Base-by-base conservation (phyloP, 2,888 invertebrate species). In the Dorcus parallelipipedus region DNA sequence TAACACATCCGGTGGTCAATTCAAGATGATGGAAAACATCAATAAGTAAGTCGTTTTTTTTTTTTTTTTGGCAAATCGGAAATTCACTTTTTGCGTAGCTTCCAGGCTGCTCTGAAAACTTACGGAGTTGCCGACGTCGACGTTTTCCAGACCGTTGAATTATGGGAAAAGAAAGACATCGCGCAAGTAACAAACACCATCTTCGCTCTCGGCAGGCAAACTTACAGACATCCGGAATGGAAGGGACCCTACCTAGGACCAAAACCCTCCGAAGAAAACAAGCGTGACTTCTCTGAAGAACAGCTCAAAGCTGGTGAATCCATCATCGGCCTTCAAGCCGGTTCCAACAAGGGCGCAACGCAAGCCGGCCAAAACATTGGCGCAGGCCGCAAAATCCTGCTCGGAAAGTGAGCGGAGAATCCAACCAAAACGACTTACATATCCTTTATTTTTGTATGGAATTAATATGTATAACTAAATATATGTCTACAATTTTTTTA, bases 21-120 rank as follows among this genome's bases (percentile, higher is more conserved):
- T 99, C 88, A 98, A 97, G 78, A 90, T 98, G 89, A 99, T 99
- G 98, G 98, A 99, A 81, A 99, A 99, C 85, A 95, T 98, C 79
- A 95, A 93, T 82, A 84, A 88, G 90, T 97, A 78, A 85, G 87
- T 81, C n/a, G n/a, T 47, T 47, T 47, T 33, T 6, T 6, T 5
- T 33, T 6, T 33, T 33, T 33, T 14, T 14, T 14, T 14, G 14
- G 26, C 26, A 20, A 41, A 41, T 41, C 33, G 7, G 20, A 38
- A 26, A 20, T 17, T 47, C 7, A 47, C 26, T n/a, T 14, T 38
- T n/a, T 6, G 3, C 38, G 8, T 67, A 86, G 86, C 82, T 96
- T 97, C 86, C 90, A 94, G 78, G 88, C 87, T 56, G 95, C 93
- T 9, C 82, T 93, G 69, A 91, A 89, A 76, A 86, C 84, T 0